A percentile compares a stretch with the other conserved stretches of the same genome.
Evolutionary conservation across 2,113 vertebrate genomes (phyloP).

Genomic region (Octodon degus): DNA sequence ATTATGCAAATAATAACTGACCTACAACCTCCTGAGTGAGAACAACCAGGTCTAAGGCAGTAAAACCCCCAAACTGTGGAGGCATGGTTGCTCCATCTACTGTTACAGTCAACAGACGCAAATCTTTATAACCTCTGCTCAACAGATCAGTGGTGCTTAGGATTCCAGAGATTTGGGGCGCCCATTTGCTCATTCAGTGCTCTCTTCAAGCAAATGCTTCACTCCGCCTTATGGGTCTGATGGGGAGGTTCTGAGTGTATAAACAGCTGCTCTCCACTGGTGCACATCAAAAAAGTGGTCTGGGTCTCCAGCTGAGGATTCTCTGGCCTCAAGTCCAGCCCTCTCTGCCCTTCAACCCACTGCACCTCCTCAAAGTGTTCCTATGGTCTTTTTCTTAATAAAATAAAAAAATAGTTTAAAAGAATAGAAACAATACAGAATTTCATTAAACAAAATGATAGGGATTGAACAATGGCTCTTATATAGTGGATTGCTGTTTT

Average conservation of each 20-base stretch:
- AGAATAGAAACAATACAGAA: no score
- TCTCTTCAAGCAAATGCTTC: neutral
- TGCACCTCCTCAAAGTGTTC: neutral
- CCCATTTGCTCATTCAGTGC: neutral
- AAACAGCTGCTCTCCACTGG: neutral
- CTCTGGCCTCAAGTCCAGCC: neutral
- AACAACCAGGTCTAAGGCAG: no score
- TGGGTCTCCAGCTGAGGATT: neutral
- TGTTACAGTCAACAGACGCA: neutral
- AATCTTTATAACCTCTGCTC: neutral
- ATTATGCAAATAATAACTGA: neutral
- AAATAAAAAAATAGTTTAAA: no score
- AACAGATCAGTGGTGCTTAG: neutral
- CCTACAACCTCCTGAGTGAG: neutral
- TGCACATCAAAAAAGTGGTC: fast-evolving
- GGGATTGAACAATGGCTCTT: no score
- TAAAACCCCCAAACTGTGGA: neutral
- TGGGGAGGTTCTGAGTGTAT: no score
- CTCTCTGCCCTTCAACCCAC: neutral
- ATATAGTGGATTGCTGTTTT: no score
- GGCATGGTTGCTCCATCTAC: fast-evolving
- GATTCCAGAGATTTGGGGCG: neutral
- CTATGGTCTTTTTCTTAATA: neutral
- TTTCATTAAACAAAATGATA: no score
- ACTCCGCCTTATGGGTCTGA: neutral